Percentiles rank a stretch among this genome's conserved stretches.
phyloP scores from a whole-genome alignment of 2,113 vertebrate genomes.

The Miniopterus natalensis region DNA sequence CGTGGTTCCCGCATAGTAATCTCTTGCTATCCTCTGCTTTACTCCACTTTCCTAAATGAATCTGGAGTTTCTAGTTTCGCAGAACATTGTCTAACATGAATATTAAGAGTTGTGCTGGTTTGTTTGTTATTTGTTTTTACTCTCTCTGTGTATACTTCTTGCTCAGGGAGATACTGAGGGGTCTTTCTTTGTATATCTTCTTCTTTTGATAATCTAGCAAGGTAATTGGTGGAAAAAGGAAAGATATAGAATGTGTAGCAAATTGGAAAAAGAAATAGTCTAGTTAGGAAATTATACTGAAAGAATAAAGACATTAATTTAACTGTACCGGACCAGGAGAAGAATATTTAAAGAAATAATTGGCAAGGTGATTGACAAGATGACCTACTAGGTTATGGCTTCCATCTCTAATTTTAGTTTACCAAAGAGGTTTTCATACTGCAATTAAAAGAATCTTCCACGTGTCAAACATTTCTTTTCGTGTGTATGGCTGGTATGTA shows the following conservation, averaged over 20 bases:
- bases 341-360: constrained; percentile 67
- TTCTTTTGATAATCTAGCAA: constrained; percentile 32
- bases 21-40: not conserved
- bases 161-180: not conserved
- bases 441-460: constrained; percentile 70
- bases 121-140: not conserved
- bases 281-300: not conserved
- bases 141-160: not conserved
- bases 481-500: not conserved
- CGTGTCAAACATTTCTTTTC: constrained; percentile 57
- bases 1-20: not conserved
- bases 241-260: not conserved
- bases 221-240: not conserved
- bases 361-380: constrained; percentile 44
- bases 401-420: constrained; percentile 71
- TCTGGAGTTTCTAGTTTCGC: not conserved
- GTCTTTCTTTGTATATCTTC: not conserved
- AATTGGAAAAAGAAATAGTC: not conserved
- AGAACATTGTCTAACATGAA: not conserved
- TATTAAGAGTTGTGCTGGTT: not conserved
- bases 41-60: not conserved
- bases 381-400: constrained; percentile 63
- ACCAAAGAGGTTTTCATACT: constrained; percentile 68
- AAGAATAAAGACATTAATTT: constrained; percentile 3
- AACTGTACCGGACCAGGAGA: not conserved